phyloP scores from a whole-genome alignment of 2,113 vertebrate genomes.

The Podarcis raffonei region DNA sequence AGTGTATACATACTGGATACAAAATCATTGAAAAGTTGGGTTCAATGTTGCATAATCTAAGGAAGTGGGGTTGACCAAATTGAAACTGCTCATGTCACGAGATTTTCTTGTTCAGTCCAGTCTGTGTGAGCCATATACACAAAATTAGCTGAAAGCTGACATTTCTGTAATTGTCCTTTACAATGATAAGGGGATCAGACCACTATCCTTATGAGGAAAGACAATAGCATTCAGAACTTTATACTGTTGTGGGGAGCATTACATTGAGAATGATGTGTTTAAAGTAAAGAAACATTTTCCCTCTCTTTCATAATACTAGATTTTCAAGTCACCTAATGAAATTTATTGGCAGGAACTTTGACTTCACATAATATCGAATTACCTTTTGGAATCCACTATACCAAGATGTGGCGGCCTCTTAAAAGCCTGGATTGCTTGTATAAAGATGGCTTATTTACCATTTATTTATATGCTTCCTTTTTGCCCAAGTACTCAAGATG shows the following conservation, averaged over 20 bases:
- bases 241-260: background rate
- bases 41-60: background rate
- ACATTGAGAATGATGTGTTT: background rate
- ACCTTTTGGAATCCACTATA: background rate
- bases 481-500: background rate
- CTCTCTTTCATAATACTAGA: background rate
- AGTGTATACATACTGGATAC: background rate
- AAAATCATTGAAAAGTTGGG: background rate
- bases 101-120: background rate
- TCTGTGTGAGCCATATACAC: background rate
- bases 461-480: background rate
- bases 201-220: background rate
- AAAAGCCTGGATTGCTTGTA: background rate
- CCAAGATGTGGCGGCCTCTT: background rate
- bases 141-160: background rate
- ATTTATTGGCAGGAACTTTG: background rate
- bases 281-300: background rate
- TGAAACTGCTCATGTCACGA: conserved; percentile 8
- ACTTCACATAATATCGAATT: background rate
- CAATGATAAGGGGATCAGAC: background rate
- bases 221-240: too few species aligned
- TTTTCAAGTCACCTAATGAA: background rate
- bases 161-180: too few species aligned
- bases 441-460: background rate
- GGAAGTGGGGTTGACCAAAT: background rate